Base-by-base conservation (phyloP, 2,888 invertebrate species). In the Andrena hattorfiana region DNA sequence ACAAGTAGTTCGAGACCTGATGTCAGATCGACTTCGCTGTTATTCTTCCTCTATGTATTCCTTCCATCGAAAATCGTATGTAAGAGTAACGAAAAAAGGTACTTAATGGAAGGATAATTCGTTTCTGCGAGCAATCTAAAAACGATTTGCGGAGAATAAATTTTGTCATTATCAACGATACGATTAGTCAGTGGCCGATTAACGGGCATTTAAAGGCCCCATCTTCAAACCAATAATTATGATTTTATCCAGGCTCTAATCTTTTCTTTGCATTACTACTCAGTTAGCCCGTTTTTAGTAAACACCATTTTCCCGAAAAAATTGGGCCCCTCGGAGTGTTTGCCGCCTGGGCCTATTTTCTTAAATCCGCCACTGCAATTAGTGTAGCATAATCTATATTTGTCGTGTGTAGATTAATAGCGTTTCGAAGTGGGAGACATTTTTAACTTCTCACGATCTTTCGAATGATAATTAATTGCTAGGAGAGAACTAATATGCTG, bases 101-200 rank as follows among this genome's bases (percentile, higher is more conserved):
- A 28, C 8, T 54, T 48, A 20, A 35, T 16, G 60, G 4, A 60
- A 16, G 16, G 10, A 48, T 59, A 32, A 26, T 13, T 42, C 10
- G 8, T 56, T 32, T 54, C 2, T 8, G 26, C 0, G 7, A 71
- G 16, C 20, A 16, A 32, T 23, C 10, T 42, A 7, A 42, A 49
- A 74, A 7, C 13, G 8, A 28, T 23, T 69, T 10, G 16, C 28
- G n/a, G n/a, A 51, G 20, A 76, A 28, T 26, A 70, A 10, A 23
- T 8, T 66, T 60, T 35, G 13, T 59, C 63, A 30, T 63, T 35
- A 63, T 63, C 51, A 76, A 69, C 51, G 20, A 10, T 60, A 42
- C 3, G 1, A 42, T 42, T 42, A 42, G 16, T 42, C 16, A 16
- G 42, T 42, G 42, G 16, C 42, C 4, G 42, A 42, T 42, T 42